phyloP scores from a whole-genome alignment of 1,140 invertebrate species.

The Drosophila albomicans region DNA sequence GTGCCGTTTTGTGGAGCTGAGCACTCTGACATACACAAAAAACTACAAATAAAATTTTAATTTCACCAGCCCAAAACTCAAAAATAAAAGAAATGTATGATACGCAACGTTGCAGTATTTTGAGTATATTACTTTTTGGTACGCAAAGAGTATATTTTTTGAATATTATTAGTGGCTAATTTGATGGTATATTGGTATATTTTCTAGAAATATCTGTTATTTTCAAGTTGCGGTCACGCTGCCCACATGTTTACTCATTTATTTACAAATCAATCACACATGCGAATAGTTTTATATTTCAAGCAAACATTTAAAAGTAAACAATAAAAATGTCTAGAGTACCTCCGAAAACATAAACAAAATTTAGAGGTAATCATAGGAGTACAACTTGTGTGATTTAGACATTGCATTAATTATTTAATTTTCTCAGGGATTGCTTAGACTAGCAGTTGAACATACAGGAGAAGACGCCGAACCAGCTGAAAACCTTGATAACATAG shows the following conservation, averaged over 20 bases:
- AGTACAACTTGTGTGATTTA: neutral
- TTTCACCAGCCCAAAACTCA: no score
- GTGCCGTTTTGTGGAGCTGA: no score
- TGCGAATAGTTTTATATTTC: neutral
- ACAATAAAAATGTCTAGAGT: slow-evolving; percentile 38
- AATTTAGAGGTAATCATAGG: slow-evolving; percentile 53
- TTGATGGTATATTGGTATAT: neutral
- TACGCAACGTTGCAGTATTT: no score
- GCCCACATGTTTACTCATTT: slow-evolving; percentile 4
- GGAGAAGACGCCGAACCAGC: slow-evolving; percentile 4
- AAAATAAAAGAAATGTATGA: no score
- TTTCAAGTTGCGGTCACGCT: neutral
- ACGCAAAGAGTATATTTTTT: neutral
- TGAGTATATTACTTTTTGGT: neutral
- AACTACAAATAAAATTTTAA: no score
- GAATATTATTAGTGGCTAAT: neutral
- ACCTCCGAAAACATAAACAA: slow-evolving; percentile 33
- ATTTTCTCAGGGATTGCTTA: slow-evolving; percentile 49
- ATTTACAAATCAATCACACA: slow-evolving; percentile 1
- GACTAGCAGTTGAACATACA: slow-evolving; percentile 44
- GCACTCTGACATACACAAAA: no score
- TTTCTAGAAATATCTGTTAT: neutral
- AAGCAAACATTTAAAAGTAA: neutral
- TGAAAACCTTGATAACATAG: neutral
- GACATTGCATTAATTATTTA: neutral